Base-by-base conservation (phyloP, 2,113 vertebrate genomes). In the Cephalopterus ornatus region DNA sequence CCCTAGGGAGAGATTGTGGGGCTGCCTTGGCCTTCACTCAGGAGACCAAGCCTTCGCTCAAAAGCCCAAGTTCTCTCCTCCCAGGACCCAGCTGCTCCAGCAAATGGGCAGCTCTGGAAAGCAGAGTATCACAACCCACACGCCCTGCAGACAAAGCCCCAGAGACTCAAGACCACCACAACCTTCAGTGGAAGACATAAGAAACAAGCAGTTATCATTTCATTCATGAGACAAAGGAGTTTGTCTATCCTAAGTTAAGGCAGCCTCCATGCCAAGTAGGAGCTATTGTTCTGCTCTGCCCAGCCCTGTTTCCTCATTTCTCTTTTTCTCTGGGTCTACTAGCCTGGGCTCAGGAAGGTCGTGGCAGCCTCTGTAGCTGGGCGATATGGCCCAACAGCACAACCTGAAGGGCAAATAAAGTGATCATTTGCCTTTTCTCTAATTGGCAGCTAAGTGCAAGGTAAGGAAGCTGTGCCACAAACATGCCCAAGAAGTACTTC, bases 251-350 rank as follows among this genome's bases (percentile, higher is more conserved):
- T 9, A 41, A 28, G 11, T 83, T 53, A 49, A 52, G n/a, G 68
- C 18, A 62, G 58, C 42, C 46, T 90, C 26, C 2, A 17, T 42
- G 39, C 28, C 41, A 91, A 88, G 47, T 12, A 32, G 56, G 47
- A 92, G 53, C 49, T 53, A 88, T 82, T 0, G 3, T 62, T 87
- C 63, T 9, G 23, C 41, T 75, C 88, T 93, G 66, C 86, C 62
- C 89, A 97, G 88, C 12, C 27, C 37, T 42, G 15, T 76, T 95
- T 76, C 92, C 84, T 93, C 46, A 70, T 93, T 96, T 70, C 30
- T 89, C 53, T 79, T 35, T 47, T 93, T 80, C 74, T 85, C 83
- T 56, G 50, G 44, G 39, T 83, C 81, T 93, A 17, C 76, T 93
- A 86, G 59, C 68, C 24, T 66, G 61, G 26, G 73, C 63, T 88